These are phyloP conservation scores for Prunella himalayana DNA, from an alignment of 2,113 vertebrate genomes.

Conservation along the genomic window DNA sequence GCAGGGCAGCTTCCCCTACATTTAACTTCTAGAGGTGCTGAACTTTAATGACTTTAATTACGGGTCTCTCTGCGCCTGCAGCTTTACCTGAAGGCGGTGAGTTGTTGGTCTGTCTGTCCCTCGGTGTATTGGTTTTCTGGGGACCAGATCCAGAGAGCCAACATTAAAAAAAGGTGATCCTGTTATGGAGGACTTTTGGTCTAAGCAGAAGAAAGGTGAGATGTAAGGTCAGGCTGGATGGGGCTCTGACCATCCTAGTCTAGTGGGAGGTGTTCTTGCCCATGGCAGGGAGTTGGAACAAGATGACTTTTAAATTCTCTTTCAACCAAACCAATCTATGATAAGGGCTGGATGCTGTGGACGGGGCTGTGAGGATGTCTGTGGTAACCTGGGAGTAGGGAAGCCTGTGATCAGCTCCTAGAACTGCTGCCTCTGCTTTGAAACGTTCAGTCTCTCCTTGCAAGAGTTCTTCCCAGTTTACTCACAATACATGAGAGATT, in stretches of 20 bases:
- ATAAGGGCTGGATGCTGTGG: not conserved
- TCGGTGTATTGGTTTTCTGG: not conserved
- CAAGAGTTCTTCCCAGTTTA: not conserved
- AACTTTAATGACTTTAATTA: not conserved
- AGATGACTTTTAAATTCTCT: not conserved
- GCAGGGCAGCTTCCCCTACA: fast-evolving
- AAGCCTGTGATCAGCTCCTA: not conserved
- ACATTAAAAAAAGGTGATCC: not conserved
- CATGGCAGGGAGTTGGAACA: not conserved
- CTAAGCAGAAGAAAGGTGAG: not conserved
- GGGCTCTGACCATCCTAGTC: not conserved
- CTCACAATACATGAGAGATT: not conserved
- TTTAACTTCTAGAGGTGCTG: not conserved
- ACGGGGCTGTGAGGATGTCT: not conserved
- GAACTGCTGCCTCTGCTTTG: not conserved
- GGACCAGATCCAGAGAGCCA: not conserved
- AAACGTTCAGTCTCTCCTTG: not conserved
- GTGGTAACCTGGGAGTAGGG: not conserved
- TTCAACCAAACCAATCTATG: not conserved
- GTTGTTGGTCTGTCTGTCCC: not conserved
- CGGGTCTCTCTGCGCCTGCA: not conserved
- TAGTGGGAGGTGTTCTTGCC: not conserved
- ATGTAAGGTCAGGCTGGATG: not conserved
- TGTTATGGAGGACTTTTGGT: not conserved
- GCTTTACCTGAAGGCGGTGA: not conserved